A percentile compares a stretch with the other conserved stretches of the same genome.
Conservation (phyloP, 2,797 vertebrate genomes). For the Cygnus olor region DNA sequence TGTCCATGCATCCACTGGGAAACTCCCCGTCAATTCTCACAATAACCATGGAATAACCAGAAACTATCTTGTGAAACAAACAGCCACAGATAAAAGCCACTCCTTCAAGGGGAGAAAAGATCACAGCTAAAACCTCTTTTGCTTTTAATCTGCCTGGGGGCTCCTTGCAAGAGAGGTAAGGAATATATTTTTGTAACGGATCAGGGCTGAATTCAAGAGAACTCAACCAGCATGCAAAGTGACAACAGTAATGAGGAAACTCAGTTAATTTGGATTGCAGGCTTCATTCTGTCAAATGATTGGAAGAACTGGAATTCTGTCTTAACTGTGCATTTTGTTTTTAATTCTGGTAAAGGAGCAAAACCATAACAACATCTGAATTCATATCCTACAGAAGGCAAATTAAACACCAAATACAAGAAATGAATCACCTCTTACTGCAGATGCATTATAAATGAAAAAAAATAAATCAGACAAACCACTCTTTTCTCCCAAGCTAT, state of each 20-base stretch:
- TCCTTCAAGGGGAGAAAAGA: not conserved
- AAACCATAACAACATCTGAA: not conserved
- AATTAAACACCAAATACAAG: not conserved
- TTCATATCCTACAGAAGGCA: slow-evolving; percentile 11
- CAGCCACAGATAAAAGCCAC: not conserved
- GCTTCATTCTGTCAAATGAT: slow-evolving; percentile 39
- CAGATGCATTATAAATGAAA: not conserved
- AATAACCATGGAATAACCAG: not conserved
- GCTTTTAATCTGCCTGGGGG: not conserved
- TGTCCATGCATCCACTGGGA: not conserved
- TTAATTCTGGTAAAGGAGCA: not conserved
- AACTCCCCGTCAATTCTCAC: not conserved
- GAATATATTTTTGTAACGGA: not conserved
- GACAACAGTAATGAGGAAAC: slow-evolving; percentile 43
- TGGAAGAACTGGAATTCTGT: slow-evolving; percentile 42
- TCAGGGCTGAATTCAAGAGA: slow-evolving; percentile 9
- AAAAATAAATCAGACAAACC: not conserved
- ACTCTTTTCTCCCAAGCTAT: not conserved
- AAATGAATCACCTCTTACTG: not conserved
- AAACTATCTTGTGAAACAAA: not conserved
- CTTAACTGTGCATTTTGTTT: slow-evolving; percentile 38
- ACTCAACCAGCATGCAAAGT: slow-evolving; percentile 2
- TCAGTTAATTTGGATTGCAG: slow-evolving; percentile 52
- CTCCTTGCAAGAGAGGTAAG: not conserved
- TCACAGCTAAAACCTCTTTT: not conserved